Base-by-base conservation (phyloP, 2,888 invertebrate genomes). In the Copidosoma aretas region DNA sequence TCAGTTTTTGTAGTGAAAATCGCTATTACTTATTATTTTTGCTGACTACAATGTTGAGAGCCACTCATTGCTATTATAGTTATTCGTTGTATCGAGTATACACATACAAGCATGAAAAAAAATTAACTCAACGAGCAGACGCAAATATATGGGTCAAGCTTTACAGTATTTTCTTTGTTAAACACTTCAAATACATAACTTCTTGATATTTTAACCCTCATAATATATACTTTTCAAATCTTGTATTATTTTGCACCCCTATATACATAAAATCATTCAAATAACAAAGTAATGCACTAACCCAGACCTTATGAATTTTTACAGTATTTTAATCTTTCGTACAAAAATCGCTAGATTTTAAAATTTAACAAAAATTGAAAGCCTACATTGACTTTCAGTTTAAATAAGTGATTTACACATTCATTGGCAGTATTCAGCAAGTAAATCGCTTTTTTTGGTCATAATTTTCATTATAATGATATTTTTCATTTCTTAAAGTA, bases 301-400 rank as follows among this genome's bases (percentile, higher is more conserved):
- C 32, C 32, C 32, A 32, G 32, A 32, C 3, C 8, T 32, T 32
- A 32, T 8, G 32, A 32, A 32, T 46, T 46, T 46, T 22, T 22
- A 24, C 53, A 53, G 14, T 14, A 15, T 14, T 53, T 3, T 12
- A 53, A 53, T 53, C 17, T 21, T 14, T 15, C 12, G 52, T 52
- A 53, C 21, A 53, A 24, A 21, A 8, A 53, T 32, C 19, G 53
- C 22, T 46, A 14, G 17, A 3, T 53, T 24, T 25, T 54, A 10
- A 25, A 54, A 54, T 14, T 32, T 8, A 32, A 46, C 17, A 58
- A 43, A 3, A 21, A 57, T 12, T 58, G 1, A 24, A 25, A 60
- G 49, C 21, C 52, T 54, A 15, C 19, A 12, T 57, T 65, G 70
- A 66, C 66, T 70, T 70, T 70, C 70, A 70, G 65, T 70, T 66